Conservation (phyloP, 2,888 invertebrate genomes). For the Callosobruchus maculatus region DNA sequence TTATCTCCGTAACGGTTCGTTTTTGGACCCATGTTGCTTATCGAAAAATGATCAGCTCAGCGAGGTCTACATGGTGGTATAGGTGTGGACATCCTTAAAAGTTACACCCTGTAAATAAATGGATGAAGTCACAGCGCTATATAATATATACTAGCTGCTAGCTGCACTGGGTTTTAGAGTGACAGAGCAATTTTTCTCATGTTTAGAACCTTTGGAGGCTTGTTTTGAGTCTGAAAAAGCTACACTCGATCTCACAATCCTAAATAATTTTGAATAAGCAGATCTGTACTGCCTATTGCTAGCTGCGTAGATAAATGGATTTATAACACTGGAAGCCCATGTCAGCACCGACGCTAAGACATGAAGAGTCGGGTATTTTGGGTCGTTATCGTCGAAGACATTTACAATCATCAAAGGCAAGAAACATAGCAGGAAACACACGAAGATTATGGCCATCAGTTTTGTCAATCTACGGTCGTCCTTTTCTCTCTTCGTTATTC, state of each 20-base stretch:
- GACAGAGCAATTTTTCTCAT: constrained; percentile 31
- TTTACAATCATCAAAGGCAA: constrained; percentile 85
- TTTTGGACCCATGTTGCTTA: too few relatives aligned
- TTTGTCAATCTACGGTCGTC: constrained; percentile 80
- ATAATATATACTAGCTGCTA: not conserved
- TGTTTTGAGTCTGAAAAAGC: constrained; percentile 37
- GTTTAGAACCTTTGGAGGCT: constrained; percentile 31
- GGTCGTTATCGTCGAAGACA: constrained; percentile 73
- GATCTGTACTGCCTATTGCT: constrained; percentile 79
- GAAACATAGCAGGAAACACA: constrained; percentile 82
- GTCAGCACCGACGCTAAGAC: constrained; percentile 81
- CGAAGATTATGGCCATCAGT: constrained; percentile 83
- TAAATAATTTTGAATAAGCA: constrained; percentile 57
- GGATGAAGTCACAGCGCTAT: too few relatives aligned
- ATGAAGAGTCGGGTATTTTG: constrained; percentile 70
- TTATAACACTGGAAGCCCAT: constrained; percentile 87
- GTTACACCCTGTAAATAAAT: too few relatives aligned
- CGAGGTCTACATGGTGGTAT: too few relatives aligned
- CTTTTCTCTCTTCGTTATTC: constrained; percentile 46
- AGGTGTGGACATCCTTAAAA: too few relatives aligned
- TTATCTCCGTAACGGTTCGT: too few relatives aligned
- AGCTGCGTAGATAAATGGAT: constrained; percentile 87
- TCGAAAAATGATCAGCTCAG: too few relatives aligned
- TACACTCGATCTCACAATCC: constrained; percentile 40
- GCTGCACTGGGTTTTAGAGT: constrained; percentile 26